Evolutionary conservation across 2,113 vertebrate species (phyloP), one percentile per base, ranked within the genome.

Genomic region (Gallinago paraguaiae): DNA sequence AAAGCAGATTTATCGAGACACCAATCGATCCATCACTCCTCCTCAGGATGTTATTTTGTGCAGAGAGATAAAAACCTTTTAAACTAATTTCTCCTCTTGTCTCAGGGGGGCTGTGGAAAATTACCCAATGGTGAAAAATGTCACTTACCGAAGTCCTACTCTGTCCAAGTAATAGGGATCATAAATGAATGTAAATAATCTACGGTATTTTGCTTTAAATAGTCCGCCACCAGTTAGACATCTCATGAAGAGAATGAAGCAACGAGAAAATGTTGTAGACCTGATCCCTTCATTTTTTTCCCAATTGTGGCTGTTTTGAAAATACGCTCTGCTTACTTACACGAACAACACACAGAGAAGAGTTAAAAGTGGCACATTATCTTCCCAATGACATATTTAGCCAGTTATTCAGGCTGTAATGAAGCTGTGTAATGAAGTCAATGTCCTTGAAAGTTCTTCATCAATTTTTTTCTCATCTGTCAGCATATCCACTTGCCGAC

Each of bases 371-470:
- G 28, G 50, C 60, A 84, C 68, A 22, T 95, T 94, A 91, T 95
- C 97, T 95, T 95, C 95, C 94, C 96, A 97, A 96, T 97, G 98
- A 98, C 98, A 98, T 97, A 98, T 92, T 97, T 91, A 81, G 96
- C 98, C 95, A 98, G 97, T 98, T 98, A 99, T 98, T 98, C 97
- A 96, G 97, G 97, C 97, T 71, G 96, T 98, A 98, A 98, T 98
- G 98, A 98, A 98, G 98, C 97, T 81, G 97, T 98, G 98, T 98
- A 99, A 98, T 98, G 98, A 99, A 98, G 98, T 98, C 98, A 97
- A 98, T 98, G 98, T 98, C 99, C 99, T 99, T 99, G 99, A 98
- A 98, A 98, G 98, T 98, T 98, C 98, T 98, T 98, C 98, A 98
- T 98, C 98, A 98, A 98, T 98, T 98, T 98, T 86, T 97, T 94